Percentiles rank a stretch among this genome's conserved stretches.
Conservation (phyloP, 2,888 invertebrate species). For the Labia minor region DNA sequence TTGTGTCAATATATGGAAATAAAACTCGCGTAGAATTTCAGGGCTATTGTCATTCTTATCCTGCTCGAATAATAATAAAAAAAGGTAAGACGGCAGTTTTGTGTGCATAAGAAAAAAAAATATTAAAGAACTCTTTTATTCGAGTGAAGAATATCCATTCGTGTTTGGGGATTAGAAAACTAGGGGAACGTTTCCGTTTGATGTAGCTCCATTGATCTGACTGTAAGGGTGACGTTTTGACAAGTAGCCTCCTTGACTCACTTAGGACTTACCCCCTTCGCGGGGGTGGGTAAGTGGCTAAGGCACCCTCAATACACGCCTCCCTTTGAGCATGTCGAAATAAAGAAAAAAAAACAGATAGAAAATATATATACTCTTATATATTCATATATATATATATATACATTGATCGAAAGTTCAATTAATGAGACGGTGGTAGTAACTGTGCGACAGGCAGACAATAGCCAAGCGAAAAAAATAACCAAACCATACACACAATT, state of each 20-base stretch:
- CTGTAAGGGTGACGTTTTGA: background rate
- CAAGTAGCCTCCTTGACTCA: slow-evolving; percentile 13
- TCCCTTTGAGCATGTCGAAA: background rate
- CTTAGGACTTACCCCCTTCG: slow-evolving; percentile 13
- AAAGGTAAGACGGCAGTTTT: slow-evolving; percentile 7
- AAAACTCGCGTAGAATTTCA: slow-evolving; percentile 1
- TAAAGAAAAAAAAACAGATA: background rate
- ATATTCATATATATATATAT: too few species aligned
- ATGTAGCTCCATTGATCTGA: slow-evolving; percentile 2
- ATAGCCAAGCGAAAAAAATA: background rate
- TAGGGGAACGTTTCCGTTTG: slow-evolving; percentile 1
- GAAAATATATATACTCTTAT: background rate
- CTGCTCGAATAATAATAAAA: background rate
- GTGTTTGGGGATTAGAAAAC: slow-evolving; percentile 6
- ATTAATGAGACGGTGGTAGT: background rate
- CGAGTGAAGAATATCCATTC: slow-evolving; percentile 8
- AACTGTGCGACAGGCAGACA: background rate
- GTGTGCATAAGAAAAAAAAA: slow-evolving; percentile 13
- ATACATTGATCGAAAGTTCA: background rate
- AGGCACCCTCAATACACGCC: background rate
- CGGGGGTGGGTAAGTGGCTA: slow-evolving; percentile 2
- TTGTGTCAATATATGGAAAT: slow-evolving; percentile 13
- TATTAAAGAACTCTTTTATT: slow-evolving; percentile 13
- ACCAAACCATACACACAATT: too few species aligned
- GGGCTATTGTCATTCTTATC: background rate